Conservation (phyloP, 2,113 vertebrate species). For the Alethe castanea region DNA sequence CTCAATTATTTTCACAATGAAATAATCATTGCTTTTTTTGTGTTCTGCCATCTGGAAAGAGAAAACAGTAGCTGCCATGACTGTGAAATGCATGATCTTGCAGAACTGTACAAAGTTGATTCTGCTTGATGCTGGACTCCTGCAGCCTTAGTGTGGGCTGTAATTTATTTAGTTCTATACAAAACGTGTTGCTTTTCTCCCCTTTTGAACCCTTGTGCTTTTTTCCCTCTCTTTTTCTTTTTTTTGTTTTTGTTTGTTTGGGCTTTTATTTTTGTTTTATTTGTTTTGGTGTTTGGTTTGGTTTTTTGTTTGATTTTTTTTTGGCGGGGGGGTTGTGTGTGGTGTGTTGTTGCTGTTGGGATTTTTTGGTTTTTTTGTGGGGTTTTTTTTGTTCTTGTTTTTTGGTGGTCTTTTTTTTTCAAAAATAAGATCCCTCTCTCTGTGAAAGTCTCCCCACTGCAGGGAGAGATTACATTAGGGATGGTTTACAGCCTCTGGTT, state of each 20-base stretch:
- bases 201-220: background rate
- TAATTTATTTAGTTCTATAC: background rate
- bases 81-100: background rate
- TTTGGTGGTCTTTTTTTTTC: too few relatives aligned
- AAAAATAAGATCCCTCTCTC: background rate
- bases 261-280: background rate
- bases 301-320: background rate
- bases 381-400: background rate
- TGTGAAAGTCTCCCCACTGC: fast-evolving
- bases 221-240: fast-evolving
- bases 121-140: background rate
- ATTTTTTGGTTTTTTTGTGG: too few relatives aligned
- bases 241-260: too few relatives aligned
- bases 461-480: background rate
- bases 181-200: background rate
- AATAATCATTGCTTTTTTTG: background rate
- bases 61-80: background rate
- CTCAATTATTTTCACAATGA: constrained; percentile 9
- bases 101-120: background rate
- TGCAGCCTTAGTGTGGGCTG: background rate
- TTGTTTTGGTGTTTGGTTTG: background rate
- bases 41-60: background rate
- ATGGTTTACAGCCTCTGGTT: background rate
- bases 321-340: too few relatives aligned
- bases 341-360: background rate